Evolutionary conservation across 2,113 vertebrate species (phyloP).

Genomic region (Mesembrinibis cayennensis): DNA sequence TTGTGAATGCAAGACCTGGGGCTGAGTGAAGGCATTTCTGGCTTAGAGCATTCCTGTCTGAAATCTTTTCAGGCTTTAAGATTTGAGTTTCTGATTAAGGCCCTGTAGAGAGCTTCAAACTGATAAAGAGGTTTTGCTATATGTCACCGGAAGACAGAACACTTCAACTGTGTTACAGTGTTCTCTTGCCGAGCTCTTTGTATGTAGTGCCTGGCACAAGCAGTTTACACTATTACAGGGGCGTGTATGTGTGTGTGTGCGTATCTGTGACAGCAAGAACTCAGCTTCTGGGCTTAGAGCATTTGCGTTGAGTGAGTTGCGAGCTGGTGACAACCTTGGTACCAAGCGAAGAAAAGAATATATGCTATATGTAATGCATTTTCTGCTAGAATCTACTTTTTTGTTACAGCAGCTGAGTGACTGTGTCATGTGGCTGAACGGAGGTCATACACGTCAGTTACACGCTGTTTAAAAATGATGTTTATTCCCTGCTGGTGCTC

Average conservation of each 20-base stretch:
- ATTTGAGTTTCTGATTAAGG: not conserved
- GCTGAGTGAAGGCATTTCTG: not conserved
- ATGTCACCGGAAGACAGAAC: not conserved
- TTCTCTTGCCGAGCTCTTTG: not conserved
- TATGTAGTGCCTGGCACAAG: fast-evolving
- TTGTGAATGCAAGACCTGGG: not conserved
- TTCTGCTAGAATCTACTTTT: not conserved
- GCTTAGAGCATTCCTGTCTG: not conserved
- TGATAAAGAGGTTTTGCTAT: not conserved
- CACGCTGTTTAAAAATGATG: not conserved
- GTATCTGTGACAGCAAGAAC: not conserved
- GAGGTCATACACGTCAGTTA: not conserved
- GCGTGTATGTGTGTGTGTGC: fast-evolving
- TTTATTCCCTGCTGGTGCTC: not conserved
- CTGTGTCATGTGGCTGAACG: not conserved
- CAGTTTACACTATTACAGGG: not conserved
- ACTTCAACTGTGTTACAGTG: not conserved
- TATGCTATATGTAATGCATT: not conserved
- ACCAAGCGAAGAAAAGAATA: not conserved
- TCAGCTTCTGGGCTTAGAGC: not conserved
- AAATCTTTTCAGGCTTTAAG: not conserved
- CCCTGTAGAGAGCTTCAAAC: not conserved
- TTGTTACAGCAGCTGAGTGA: not conserved
- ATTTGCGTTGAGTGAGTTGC: not conserved
- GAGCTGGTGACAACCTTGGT: not conserved